These are phyloP conservation scores for Hartigia nigra DNA, from an alignment of 2,888 invertebrate species.

Conservation along the genomic window DNA sequence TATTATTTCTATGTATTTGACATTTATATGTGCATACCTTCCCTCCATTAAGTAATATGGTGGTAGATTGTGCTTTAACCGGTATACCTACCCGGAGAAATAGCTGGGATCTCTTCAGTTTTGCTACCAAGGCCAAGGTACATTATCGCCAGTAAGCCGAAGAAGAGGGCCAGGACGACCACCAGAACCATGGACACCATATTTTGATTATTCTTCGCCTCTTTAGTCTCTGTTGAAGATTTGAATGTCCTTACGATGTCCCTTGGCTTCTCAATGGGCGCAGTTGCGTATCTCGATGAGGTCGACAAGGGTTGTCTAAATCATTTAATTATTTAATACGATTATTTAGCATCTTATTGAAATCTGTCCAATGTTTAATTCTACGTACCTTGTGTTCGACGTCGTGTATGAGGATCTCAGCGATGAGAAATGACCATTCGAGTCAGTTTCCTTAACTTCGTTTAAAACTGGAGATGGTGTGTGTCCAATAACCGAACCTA, in stretches of 20 bases:
- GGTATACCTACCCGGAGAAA: conserved; percentile 62
- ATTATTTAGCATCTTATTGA: neutral
- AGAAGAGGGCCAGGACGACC: conserved; percentile 61
- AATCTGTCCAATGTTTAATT: neutral
- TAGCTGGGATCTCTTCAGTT: conserved; percentile 54
- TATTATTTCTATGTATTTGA: neutral
- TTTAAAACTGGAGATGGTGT: conserved; percentile 28
- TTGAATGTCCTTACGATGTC: conserved; percentile 53
- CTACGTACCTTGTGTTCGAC: conserved; percentile 50
- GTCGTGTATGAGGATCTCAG: conserved; percentile 51
- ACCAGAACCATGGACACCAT: conserved; percentile 64
- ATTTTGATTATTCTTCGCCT: conserved; percentile 60
- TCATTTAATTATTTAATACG: neutral
- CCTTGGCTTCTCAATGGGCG: conserved; percentile 51
- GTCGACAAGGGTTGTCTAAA: neutral
- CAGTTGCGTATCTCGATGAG: conserved; percentile 46
- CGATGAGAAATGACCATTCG: conserved; percentile 60
- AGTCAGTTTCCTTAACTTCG: conserved; percentile 58
- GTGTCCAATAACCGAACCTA: conserved; percentile 16
- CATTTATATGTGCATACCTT: neutral
- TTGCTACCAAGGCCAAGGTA: conserved; percentile 65
- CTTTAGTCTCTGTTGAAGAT: conserved; percentile 40
- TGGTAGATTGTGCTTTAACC: neutral
- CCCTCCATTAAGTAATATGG: neutral
- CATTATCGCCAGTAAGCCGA: conserved; percentile 61